Base-by-base conservation (phyloP, 2,797 vertebrate species). In the Hemitrygon akajei region DNA sequence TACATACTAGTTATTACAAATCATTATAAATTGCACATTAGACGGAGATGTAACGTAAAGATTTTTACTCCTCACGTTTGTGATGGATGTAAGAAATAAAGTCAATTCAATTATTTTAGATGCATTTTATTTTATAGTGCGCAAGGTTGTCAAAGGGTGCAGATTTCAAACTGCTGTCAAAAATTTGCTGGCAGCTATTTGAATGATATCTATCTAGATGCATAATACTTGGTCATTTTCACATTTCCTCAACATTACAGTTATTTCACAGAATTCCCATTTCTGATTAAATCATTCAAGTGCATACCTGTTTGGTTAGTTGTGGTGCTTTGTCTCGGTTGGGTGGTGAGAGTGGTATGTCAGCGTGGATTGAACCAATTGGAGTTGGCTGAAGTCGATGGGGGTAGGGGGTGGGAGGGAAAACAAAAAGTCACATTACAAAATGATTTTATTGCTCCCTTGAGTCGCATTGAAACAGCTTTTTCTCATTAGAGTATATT, bases 261-360 rank as follows among this genome's bases (percentile, higher is more conserved):
- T 89, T 63, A 89, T 25, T 22, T 37, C 18, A 37, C 34, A 3
- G 86, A 89, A 89, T 9, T 9, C 60, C 63, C 7, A 22, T 66
- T 69, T 89, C 66, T 66, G 7, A 89, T 18, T 16, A 89, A 69
- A 37, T 66, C 10, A 93, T 75, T 71, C 47, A 27, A 7, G 25
- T 75, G 92, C 97, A 98, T 96, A 99, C 98, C 98, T 98, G 98
- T 97, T 99, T 99, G 97, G 97, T 97, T 97, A 98, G 98, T 95
- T 97, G 97, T 97, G 98, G 98, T 97, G 97, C 97, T 97, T 99
- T 99, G 96, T 99, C 98, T 96, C 98, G 97, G 95, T 96, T 97
- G 94, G 97, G 98, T 93, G 98, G 97, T 96, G 97, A 98, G 95
- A 97, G 94, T 76, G 98, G 97, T 84, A 98, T 96, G 95, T 99